These are phyloP conservation scores for Drosophila algonquin DNA, from an alignment of 2,888 invertebrate genomes.

Conservation along the genomic window DNA sequence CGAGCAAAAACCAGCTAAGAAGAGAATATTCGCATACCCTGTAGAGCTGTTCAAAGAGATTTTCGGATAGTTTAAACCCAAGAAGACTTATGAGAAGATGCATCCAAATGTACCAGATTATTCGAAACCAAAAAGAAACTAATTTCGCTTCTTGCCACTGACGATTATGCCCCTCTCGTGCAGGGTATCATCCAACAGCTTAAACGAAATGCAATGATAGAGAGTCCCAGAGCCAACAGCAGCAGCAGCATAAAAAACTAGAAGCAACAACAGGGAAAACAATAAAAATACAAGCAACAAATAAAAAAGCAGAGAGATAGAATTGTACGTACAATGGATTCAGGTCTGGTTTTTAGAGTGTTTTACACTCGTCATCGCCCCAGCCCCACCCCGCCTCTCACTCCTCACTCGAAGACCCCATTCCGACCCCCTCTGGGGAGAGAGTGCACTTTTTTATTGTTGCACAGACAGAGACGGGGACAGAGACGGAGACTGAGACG, in stretches of 20 bases:
- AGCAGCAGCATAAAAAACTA: slow-evolving; percentile 40
- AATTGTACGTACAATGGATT: slow-evolving; percentile 33
- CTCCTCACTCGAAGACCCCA: not conserved
- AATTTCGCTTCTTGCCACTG: too few species aligned
- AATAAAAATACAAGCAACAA: slow-evolving; percentile 51
- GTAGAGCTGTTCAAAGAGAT: not conserved
- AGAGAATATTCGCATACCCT: not conserved
- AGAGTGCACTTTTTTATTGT: slow-evolving; percentile 51
- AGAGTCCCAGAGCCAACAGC: slow-evolving; percentile 34
- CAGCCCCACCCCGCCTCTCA: slow-evolving; percentile 11
- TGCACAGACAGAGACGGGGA: too few species aligned
- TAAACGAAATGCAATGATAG: slow-evolving; percentile 72
- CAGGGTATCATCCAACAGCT: slow-evolving; percentile 30
- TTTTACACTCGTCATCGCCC: slow-evolving; percentile 60
- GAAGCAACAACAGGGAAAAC: slow-evolving; percentile 43
- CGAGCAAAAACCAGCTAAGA: slow-evolving; percentile 5
- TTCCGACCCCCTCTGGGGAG: not conserved
- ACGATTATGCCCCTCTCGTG: not conserved
- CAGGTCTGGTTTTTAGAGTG: slow-evolving; percentile 24
- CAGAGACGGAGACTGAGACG: not conserved
- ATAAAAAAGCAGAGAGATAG: slow-evolving; percentile 11
- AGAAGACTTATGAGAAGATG: too few species aligned
- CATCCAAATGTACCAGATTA: too few species aligned
- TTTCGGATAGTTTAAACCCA: too few species aligned
- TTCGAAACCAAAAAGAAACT: too few species aligned